phyloP scores from a whole-genome alignment of 2,113 vertebrate genomes.

The Ophiodon elongatus region DNA sequence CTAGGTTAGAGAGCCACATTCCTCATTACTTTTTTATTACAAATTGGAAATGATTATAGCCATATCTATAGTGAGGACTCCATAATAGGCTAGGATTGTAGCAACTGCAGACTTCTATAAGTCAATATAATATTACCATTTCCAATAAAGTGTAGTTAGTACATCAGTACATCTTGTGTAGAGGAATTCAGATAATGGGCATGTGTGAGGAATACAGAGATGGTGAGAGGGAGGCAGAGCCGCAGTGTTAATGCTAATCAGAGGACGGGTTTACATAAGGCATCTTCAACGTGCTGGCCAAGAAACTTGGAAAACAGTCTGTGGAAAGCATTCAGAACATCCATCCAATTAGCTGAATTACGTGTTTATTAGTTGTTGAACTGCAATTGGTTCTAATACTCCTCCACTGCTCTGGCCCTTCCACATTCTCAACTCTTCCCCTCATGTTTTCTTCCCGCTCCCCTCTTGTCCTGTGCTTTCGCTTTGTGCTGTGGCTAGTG shows the following conservation, averaged over 20 bases:
- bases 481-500: slow-evolving; percentile 2
- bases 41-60: slow-evolving; percentile 5
- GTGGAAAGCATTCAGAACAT: slow-evolving; percentile 22
- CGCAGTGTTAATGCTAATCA: slow-evolving; percentile 22
- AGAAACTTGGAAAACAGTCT: background rate
- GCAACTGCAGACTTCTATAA: slow-evolving; percentile 24
- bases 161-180: slow-evolving; percentile 47
- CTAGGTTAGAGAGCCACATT: background rate
- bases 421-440: background rate
- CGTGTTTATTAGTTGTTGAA: slow-evolving; percentile 21
- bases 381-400: background rate
- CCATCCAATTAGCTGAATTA: slow-evolving; percentile 40
- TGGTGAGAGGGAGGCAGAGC: slow-evolving; percentile 8
- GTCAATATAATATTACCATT: slow-evolving; percentile 39
- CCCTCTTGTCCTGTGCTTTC: background rate
- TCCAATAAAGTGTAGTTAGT: slow-evolving; percentile 49
- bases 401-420: background rate
- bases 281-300: slow-evolving; percentile 28
- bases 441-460: background rate
- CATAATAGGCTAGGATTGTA: slow-evolving; percentile 1
- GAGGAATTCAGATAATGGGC: slow-evolving; percentile 27
- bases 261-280: slow-evolving; percentile 13
- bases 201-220: slow-evolving; percentile 15
- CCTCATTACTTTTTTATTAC: background rate
- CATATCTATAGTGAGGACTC: slow-evolving; percentile 15